phyloP scores from a whole-genome alignment of 1,140 invertebrate species.

The Himalopsyche phryganea region DNA sequence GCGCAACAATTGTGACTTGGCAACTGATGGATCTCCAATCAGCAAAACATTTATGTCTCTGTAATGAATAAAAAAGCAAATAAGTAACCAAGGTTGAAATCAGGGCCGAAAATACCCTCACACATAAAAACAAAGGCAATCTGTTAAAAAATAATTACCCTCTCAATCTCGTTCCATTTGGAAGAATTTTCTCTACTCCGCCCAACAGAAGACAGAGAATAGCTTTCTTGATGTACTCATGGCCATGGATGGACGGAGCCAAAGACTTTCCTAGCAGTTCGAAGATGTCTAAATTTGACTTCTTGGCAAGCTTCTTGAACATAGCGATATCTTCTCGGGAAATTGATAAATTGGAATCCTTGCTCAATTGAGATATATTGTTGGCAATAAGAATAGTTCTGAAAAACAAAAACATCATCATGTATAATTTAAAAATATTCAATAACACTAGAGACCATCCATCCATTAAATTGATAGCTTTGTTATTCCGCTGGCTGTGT shows the following conservation, averaged over 20 bases:
- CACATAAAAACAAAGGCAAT: too few species aligned
- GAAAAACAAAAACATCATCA: too few species aligned
- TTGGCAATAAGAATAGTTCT: slow-evolving; percentile 94
- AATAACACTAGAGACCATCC: too few species aligned
- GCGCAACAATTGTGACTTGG: slow-evolving; percentile 94
- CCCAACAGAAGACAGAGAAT: slow-evolving; percentile 93
- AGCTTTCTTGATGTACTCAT: slow-evolving; percentile 95
- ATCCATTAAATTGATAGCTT: too few species aligned
- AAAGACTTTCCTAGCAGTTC: slow-evolving; percentile 87
- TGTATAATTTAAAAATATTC: too few species aligned
- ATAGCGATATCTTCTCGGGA: slow-evolving; percentile 84
- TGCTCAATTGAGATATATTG: slow-evolving; percentile 85
- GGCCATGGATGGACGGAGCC: slow-evolving; percentile 97
- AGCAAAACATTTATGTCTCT: slow-evolving; percentile 95
- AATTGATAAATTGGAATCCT: slow-evolving; percentile 82
- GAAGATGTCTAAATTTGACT: slow-evolving; percentile 77
- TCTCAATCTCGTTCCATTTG: slow-evolving; percentile 93
- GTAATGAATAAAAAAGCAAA: too few species aligned
- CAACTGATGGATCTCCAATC: slow-evolving; percentile 98
- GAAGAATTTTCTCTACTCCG: slow-evolving; percentile 92
- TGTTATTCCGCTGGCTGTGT: too few species aligned
- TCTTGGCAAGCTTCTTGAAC: slow-evolving; percentile 84
- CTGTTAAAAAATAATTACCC: too few species aligned
- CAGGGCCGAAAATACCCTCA: too few species aligned
- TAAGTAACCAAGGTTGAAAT: too few species aligned